Conservation (phyloP, 2,113 vertebrate species). For the Sorex fumeus region DNA sequence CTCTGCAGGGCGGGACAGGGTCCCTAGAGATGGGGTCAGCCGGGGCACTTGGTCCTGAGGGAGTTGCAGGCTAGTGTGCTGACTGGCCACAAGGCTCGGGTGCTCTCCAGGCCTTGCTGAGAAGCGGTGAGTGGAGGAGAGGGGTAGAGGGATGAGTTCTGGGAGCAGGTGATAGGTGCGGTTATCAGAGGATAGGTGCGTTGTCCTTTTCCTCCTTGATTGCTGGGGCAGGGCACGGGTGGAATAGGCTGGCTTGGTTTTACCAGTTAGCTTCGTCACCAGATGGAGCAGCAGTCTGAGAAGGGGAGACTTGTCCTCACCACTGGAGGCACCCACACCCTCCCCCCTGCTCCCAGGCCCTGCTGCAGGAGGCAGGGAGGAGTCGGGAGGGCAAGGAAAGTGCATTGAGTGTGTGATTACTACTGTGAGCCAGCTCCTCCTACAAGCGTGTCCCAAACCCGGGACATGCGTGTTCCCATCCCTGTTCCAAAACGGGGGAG, state of each 20-base stretch:
- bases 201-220: not conserved
- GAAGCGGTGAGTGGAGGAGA: not conserved
- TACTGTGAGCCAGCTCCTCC: no score
- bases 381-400: no score
- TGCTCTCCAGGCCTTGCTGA: not conserved
- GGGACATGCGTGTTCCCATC: no score
- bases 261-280: not conserved
- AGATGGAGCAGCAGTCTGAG: not conserved
- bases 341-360: no score
- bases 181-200: not conserved
- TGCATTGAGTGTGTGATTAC: no score
- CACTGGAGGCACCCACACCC: no score
- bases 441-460: no score
- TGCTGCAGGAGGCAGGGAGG: no score
- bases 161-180: not conserved
- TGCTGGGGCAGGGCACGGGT: not conserved
- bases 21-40: not conserved
- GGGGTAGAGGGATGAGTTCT: not conserved
- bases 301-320: not conserved
- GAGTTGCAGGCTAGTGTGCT: not conserved
- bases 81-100: not conserved
- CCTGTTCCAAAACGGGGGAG: no score
- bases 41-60: not conserved
- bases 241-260: not conserved
- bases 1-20: not conserved